These are phyloP conservation scores for Brienomyrus longianalis DNA, from an alignment of 2,113 vertebrate species.

Conservation along the genomic window DNA sequence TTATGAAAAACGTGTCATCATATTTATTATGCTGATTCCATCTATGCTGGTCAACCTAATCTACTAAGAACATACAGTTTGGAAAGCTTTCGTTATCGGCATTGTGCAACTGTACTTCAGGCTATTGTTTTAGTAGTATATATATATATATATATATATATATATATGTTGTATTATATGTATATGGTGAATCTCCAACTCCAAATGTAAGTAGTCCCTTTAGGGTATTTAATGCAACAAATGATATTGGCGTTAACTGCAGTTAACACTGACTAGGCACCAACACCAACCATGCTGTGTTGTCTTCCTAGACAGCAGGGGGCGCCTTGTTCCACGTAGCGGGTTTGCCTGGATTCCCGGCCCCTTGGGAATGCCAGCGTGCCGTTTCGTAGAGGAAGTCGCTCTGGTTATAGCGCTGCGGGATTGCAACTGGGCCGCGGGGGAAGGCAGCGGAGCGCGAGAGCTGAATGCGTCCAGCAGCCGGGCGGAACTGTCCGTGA, in stretches of 20 bases:
- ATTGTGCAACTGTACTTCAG: neutral
- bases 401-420: conserved; percentile 42
- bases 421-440: conserved; percentile 14
- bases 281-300: neutral
- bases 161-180: no score
- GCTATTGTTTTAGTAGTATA: neutral
- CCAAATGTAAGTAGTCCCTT: neutral
- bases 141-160: neutral
- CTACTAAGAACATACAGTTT: neutral
- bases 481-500: neutral
- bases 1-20: neutral
- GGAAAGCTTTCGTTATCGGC: neutral
- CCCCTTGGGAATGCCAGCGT: neutral
- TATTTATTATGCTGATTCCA: neutral
- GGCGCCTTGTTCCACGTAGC: neutral
- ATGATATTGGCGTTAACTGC: neutral
- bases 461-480: neutral
- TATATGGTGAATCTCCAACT: neutral
- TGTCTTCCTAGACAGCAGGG: neutral
- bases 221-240: neutral
- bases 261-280: neutral
- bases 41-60: neutral
- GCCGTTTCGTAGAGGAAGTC: conserved; percentile 46
- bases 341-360: neutral
- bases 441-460: neutral